Base-by-base conservation (phyloP, 1,140 invertebrate species). In the Trichonephila clavata region DNA sequence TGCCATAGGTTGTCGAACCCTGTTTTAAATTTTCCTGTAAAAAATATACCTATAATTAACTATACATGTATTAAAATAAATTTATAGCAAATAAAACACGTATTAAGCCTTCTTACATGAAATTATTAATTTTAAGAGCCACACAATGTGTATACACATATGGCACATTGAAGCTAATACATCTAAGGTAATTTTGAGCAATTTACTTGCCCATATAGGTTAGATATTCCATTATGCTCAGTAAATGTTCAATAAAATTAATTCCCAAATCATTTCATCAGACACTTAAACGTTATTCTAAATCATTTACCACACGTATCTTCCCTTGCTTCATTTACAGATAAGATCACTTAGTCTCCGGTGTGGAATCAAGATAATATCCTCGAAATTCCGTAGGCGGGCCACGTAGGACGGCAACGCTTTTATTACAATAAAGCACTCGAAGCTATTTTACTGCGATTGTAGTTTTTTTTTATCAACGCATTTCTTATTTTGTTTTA, bases 391-490 rank as follows among this genome's bases (percentile, higher is more conserved):
- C 59, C 20, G 60, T 39, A 87, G 39, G 86, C 59, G 60, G 86
- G 20, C 63, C 61, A 71, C 87, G 63, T 71, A 89, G 39, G 24
- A 32, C 27, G 32, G 39, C 65, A 71, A 71, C 65, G 50, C 71
- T 89, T 21, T 77, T 65, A 89, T 89, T 89, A 89, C 87, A 89
- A 89, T 89, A 89, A 89, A 89, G 87, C 87, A 89, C 65, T 65
- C 60, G 65, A 21, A 89, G 43, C 87, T 39, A 77, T 68, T 65
- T 89, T 89, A 50, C 43, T 71, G 86, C 61, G 20, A 71, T 77
- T 71, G 39, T 65, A n/a, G 63, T 71, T 24, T 89, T 89, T 65
- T 14, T 89, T 86, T 86, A 83, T 21, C 18, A 83, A 83, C 80
- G 13, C 10, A 20, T 63, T 63, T 6, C 16, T 61, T 61, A 18